Conservation (phyloP, 2,888 invertebrate genomes). For the Oxytorus armatus region DNA sequence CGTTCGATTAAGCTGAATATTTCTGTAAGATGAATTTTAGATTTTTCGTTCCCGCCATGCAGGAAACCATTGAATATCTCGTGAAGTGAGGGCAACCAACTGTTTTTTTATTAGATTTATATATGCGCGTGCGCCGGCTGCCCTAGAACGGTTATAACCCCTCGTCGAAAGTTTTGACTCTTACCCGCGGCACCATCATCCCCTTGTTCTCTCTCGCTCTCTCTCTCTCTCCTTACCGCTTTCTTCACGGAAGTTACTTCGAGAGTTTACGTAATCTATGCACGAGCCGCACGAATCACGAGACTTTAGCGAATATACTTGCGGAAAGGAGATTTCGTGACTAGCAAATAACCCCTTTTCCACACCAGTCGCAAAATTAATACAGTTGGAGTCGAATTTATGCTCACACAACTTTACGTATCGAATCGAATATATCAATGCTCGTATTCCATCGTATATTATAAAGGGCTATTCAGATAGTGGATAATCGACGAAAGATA, state of each 20-base stretch:
- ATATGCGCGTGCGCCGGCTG: constrained; percentile 63
- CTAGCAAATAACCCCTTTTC: constrained; percentile 16
- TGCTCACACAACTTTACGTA: constrained; percentile 2
- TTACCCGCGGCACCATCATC: constrained; percentile 24
- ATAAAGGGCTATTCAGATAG: no score
- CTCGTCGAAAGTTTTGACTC: constrained; percentile 52
- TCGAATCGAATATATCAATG: constrained; percentile 1
- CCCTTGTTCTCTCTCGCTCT: background rate
- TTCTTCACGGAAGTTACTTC: constrained; percentile 23
- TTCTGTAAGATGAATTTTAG: no score
- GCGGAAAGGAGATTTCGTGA: constrained; percentile 28
- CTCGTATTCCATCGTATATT: constrained; percentile 17
- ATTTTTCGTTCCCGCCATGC: no score
- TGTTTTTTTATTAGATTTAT: constrained; percentile 74
- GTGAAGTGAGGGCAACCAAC: constrained; percentile 54
- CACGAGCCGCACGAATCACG: constrained; percentile 34
- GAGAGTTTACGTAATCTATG: constrained; percentile 53
- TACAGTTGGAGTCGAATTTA: constrained; percentile 29
- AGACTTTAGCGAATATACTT: constrained; percentile 3
- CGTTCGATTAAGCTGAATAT: no score
- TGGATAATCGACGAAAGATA: no score
- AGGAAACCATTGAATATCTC: constrained; percentile 20
- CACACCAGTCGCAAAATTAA: constrained; percentile 9
- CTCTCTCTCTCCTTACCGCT: constrained; percentile 21
- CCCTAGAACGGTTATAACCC: constrained; percentile 50